Conservation (phyloP, 2,888 invertebrate species). For the Adineta ricciae region DNA sequence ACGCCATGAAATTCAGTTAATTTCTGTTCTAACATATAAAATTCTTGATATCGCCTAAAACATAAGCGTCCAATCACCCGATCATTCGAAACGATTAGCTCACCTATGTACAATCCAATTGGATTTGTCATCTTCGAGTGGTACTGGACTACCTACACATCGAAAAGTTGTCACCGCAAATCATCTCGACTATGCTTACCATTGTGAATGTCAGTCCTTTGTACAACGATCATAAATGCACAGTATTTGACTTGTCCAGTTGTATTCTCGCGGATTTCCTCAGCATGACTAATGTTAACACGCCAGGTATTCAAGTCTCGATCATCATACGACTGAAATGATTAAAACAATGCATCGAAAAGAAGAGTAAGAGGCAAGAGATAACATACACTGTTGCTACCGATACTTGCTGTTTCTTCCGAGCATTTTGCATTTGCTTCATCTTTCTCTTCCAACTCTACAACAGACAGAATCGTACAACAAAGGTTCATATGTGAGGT, state of each 20-base stretch:
- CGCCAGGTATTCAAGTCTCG: slow-evolving; percentile 1
- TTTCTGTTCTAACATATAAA: slow-evolving; percentile 8
- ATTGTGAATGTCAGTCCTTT: neutral
- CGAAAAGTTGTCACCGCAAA: neutral
- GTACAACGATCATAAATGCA: neutral
- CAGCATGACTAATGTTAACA: neutral
- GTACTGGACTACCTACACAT: neutral
- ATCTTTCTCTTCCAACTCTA: slow-evolving; percentile 15
- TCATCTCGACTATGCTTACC: neutral
- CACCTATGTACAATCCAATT: neutral
- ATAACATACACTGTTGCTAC: slow-evolving; percentile 7
- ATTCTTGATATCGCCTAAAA: slow-evolving; percentile 17
- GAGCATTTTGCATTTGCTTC: neutral
- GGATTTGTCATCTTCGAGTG: neutral
- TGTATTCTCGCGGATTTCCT: neutral
- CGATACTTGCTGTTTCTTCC: neutral
- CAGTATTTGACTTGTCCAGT: neutral
- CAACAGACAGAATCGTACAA: neutral
- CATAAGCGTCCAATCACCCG: no score
- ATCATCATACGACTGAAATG: neutral
- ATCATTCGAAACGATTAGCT: neutral
- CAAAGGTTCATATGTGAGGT: no score
- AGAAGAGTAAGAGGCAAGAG: neutral
- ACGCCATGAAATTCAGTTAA: slow-evolving; percentile 6
- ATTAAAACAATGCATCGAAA: neutral